Percentiles rank a stretch among this genome's conserved stretches.
Evolutionary conservation across 2,113 vertebrate species (phyloP).

Genomic region (Anolis carolinensis): DNA sequence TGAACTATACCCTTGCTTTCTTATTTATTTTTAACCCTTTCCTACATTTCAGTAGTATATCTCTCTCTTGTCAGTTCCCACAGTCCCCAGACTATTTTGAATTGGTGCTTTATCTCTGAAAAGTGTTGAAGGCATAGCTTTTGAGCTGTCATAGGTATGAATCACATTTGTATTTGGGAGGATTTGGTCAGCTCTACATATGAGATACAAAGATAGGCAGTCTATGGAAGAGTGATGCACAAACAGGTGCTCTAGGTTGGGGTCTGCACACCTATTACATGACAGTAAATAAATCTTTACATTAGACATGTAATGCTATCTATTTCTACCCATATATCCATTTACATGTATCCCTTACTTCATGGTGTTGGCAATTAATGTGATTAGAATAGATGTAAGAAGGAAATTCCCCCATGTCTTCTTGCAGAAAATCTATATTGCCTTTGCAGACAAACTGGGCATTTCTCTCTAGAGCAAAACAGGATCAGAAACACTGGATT

Average conservation of each 20-base stretch:
- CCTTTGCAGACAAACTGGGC: neutral
- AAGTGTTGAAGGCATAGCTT: neutral
- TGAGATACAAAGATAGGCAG: neutral
- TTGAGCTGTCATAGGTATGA: neutral
- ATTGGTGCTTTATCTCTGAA: neutral
- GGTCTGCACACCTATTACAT: no score
- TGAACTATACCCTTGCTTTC: neutral
- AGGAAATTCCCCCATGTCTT: neutral
- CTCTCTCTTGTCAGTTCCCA: no score
- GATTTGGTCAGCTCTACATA: neutral
- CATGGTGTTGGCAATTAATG: neutral
- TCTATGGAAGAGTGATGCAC: no score
- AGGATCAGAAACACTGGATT: neutral
- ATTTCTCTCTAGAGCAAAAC: neutral
- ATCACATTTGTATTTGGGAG: neutral
- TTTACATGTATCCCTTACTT: no score
- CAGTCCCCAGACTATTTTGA: no score
- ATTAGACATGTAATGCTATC: no score
- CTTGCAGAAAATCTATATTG: neutral
- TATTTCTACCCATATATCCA: no score
- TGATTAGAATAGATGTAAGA: no score
- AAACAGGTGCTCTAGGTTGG: no score
- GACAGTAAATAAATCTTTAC: no score
- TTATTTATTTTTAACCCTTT: neutral
- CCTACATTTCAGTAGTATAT: neutral